A percentile compares a stretch with the other conserved stretches of the same genome.
phyloP scores from a whole-genome alignment of 35 echinoderm and acorn worm genomes.

The Lytechinus pictus region DNA sequence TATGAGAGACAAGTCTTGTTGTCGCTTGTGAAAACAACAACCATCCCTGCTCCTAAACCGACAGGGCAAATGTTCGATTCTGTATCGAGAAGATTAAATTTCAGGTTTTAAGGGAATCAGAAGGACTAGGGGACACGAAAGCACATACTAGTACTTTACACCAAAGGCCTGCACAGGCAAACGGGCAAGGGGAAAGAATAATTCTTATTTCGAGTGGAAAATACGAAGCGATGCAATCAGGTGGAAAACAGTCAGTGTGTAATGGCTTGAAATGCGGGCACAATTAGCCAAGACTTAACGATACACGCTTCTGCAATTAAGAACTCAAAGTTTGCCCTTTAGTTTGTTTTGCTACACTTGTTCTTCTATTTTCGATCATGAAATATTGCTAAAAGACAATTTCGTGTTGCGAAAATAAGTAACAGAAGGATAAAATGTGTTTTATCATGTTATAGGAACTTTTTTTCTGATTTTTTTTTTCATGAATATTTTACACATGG shows the following conservation, averaged over 20 bases:
- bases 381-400: neutral
- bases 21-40: conserved; percentile 23
- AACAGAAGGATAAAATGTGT: neutral
- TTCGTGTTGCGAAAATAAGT: neutral
- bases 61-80: conserved; percentile 36
- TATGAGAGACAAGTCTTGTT: neutral
- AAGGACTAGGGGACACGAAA: neutral
- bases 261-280: conserved; percentile 23
- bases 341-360: conserved; percentile 19
- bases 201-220: neutral
- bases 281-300: conserved; percentile 2
- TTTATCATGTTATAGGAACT: too few relatives aligned
- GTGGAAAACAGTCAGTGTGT: neutral
- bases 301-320: conserved; percentile 42
- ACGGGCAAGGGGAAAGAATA: conserved; percentile 2
- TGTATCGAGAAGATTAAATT: conserved; percentile 43
- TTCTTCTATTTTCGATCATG: neutral
- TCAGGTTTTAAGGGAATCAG: conserved; percentile 7
- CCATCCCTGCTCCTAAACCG: neutral
- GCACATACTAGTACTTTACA: neutral
- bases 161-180: neutral
- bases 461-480: too few relatives aligned
- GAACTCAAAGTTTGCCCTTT: conserved; percentile 30
- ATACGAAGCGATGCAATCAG: neutral
- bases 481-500: too few relatives aligned